Evolutionary conservation across 92 coral and sea anemone species (phyloP).

Genomic region (Phenganax stokvisi): DNA sequence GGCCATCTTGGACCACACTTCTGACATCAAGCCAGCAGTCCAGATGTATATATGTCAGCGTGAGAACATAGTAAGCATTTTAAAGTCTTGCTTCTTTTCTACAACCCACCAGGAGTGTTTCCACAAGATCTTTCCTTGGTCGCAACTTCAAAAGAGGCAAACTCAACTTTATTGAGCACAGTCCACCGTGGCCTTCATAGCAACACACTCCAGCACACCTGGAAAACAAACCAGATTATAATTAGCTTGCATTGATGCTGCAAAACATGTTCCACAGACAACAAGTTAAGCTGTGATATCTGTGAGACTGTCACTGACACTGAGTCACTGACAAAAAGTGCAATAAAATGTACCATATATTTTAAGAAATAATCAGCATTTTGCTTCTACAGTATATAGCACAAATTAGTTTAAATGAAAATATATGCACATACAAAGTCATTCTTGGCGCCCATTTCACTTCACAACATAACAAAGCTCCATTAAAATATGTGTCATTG

Average conservation of each 20-base stretch:
- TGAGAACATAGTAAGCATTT: slow-evolving; percentile 13
- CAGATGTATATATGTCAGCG: neutral
- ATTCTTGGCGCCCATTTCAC: slow-evolving; percentile 94
- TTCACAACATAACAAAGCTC: slow-evolving; percentile 76
- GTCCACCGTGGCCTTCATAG: slow-evolving; percentile 92
- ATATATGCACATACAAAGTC: slow-evolving; percentile 66
- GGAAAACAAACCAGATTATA: neutral
- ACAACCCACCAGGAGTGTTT: slow-evolving; percentile 72
- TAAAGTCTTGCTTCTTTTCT: neutral
- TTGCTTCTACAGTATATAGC: neutral
- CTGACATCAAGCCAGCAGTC: no score
- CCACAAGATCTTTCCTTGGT: slow-evolving; percentile 87
- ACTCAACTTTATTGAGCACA: slow-evolving; percentile 87
- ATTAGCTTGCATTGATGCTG: no score
- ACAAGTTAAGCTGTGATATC: no score
- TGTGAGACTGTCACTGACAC: no score
- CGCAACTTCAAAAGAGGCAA: slow-evolving; percentile 83
- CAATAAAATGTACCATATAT: neutral
- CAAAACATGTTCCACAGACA: no score
- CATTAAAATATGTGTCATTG: slow-evolving; percentile 74
- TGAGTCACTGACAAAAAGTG: no score
- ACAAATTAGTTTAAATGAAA: neutral
- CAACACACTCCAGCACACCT: slow-evolving; percentile 98
- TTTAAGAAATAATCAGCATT: neutral
- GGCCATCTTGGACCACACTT: no score